A percentile compares a stretch with the other conserved stretches of the same genome.
Conservation (phyloP, 2,113 vertebrate genomes). For the Dicaeum eximium region DNA sequence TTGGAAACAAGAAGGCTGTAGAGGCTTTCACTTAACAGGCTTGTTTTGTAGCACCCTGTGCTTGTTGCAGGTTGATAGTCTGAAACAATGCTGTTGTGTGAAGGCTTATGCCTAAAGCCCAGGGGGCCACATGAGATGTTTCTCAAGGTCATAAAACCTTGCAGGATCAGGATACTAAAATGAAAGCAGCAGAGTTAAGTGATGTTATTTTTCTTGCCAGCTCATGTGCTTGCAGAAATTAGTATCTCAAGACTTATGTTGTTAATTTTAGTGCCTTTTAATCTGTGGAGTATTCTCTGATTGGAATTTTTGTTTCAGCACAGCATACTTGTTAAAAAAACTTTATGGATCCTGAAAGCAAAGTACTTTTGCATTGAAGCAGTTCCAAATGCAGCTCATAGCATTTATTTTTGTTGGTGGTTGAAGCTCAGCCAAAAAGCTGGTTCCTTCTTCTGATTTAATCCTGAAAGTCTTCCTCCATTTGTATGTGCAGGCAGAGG, state of each 20-base stretch:
- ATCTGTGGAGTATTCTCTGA: background rate
- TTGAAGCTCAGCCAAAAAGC: background rate
- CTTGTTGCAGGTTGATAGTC: background rate
- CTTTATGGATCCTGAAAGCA: background rate
- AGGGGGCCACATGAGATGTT: background rate
- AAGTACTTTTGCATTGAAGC: slow-evolving; percentile 9
- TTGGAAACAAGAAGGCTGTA: background rate
- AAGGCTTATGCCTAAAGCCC: background rate
- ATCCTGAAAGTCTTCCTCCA: background rate
- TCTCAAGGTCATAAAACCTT: background rate
- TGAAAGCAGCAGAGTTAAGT: background rate
- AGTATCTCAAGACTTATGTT: background rate
- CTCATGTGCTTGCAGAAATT: background rate
- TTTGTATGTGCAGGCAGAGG: background rate
- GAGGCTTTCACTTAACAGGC: background rate
- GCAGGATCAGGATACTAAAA: background rate
- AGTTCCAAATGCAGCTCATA: slow-evolving; percentile 20
- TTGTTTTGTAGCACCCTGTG: background rate
- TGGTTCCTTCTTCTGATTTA: background rate
- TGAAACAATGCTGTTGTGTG: background rate
- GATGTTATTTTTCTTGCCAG: background rate
- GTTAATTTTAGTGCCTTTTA: slow-evolving; percentile 19
- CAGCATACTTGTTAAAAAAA: background rate
- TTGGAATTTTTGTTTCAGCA: background rate
- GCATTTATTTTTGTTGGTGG: slow-evolving; percentile 12